Percentiles rank a stretch among this genome's conserved stretches.
phyloP scores from a whole-genome alignment of 2,888 invertebrate species.

The Phyllotreta striolata region DNA sequence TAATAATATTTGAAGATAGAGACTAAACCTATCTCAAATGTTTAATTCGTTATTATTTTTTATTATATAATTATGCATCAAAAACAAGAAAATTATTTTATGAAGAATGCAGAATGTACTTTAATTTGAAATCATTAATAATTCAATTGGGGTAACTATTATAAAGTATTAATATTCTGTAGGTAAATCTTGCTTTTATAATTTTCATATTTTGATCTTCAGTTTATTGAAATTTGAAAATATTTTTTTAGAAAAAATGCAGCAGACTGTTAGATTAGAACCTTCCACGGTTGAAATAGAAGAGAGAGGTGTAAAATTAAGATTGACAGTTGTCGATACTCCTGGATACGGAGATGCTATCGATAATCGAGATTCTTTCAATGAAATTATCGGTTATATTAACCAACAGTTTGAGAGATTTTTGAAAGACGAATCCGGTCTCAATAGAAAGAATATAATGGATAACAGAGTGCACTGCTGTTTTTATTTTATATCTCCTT shows the following conservation, averaged over 20 bases:
- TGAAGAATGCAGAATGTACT: no score
- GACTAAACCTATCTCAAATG: no score
- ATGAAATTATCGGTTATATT: slow-evolving; percentile 94
- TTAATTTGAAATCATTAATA: no score
- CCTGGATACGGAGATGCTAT: slow-evolving; percentile 97
- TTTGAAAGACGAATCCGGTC: slow-evolving; percentile 90
- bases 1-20: no score
- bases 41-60: no score
- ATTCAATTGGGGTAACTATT: no score
- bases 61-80: no score
- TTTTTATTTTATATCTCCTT: slow-evolving; percentile 97
- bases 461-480: slow-evolving; percentile 98
- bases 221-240: slow-evolving; percentile 1
- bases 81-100: no score
- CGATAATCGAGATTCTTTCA: slow-evolving; percentile 92
- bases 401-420: slow-evolving; percentile 96
- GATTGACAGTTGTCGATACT: slow-evolving; percentile 94
- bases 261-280: slow-evolving; percentile 92
- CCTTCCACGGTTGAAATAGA: slow-evolving; percentile 97
- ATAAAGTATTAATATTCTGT: no score
- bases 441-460: slow-evolving; percentile 94
- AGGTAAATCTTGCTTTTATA: no score
- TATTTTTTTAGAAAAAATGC: slow-evolving; percentile 85
- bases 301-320: slow-evolving; percentile 91
- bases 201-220: no score